Evolutionary conservation across 2,888 invertebrate species (phyloP), one percentile per base, ranked within the genome.

Genomic region (Trachelus iudaicus): DNA sequence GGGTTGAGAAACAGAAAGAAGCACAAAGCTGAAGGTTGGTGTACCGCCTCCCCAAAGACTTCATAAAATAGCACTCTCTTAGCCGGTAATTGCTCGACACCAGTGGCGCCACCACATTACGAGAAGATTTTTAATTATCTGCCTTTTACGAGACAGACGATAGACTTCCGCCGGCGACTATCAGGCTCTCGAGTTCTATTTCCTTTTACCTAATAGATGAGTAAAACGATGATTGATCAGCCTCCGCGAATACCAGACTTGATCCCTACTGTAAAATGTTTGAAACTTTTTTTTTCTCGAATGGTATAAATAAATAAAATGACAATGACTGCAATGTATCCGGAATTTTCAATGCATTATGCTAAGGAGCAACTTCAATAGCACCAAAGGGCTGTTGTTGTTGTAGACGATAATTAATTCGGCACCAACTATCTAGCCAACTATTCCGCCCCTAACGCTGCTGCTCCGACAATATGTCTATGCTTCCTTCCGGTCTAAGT

Each of bases 401-500:
- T 74, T 34, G 34, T 34, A 74, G 12, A 73, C 74, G 73, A 80
- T 86, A 86, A 88, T 86, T 88, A 88, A 88, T 87, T 84, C 85
- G 81, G 81, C 80, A 81, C 79, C 81, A 84, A 87, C 84, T 87
- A 85, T 87, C 87, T 82, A 79, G 79, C 77, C 78, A 87, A 87
- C 82, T 86, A 77, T 75, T 75, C 37, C 73, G 73, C 73, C 75
- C 73, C 77, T 56, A 80, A 77, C 73, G 77, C 79, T 77, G 81
- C 82, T 80, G 78, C 82, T 79, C 77, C 79, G 79, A 84, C 87
- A 85, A 85, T 86, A 87, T 84, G 86, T 87, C 87, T 83, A 77
- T 83, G 77, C 82, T 83, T 84, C 80, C 85, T 87, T 86, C 86
- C 86, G 85, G 81, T 84, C 83, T 81, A 82, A 87, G 84, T 85